Base-by-base conservation (phyloP, 2,888 invertebrate genomes). In the Acleris literana region DNA sequence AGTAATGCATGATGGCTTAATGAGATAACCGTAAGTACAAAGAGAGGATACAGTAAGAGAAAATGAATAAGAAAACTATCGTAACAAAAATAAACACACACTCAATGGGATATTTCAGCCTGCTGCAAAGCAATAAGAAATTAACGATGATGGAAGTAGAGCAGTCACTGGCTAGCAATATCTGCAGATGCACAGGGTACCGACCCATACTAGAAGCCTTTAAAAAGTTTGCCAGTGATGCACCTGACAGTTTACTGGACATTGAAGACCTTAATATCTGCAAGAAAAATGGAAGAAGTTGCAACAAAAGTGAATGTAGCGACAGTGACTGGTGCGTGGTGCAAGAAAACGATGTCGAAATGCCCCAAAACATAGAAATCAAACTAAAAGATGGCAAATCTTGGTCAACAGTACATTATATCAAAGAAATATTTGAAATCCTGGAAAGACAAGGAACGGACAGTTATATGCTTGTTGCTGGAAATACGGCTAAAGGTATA, bases 161-260 rank as follows among this genome's bases (percentile, higher is more conserved):
- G 79, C 94, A 95, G 73, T 93, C 94, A 0, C 95, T 96, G 72
- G 95, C 94, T 7, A 94, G 96, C 62, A 96, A 96, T 73, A 93
- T 95, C 17, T 96, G 96, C 71, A 89, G 96, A 65, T 96, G 96
- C 76, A 96, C 96, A 0, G 95, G 95, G 0, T 95, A 93, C 72
- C 85, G 95, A 61, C 93, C 95, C 1, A 95, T 95, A 60, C 70
- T 94, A 16, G 93, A 95, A 29, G 95, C 95, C 1, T 95, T 95
- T 79, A 95, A 95, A 76, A 93, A 93, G 1, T 90, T 95, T 65
- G 93, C 93, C 2, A 85, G 79, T 63, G 94, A 94, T 70, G 89
- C 90, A 18, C 83, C 85, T 0, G 69, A 64, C 0, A 78, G 81
- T 63, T 74, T 84, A 18, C 33, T 60, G 5, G 88, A 88, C 48